Evolutionary conservation across 64 coral and sea anemone species (phyloP).

Genomic region (Montipora capricornis): DNA sequence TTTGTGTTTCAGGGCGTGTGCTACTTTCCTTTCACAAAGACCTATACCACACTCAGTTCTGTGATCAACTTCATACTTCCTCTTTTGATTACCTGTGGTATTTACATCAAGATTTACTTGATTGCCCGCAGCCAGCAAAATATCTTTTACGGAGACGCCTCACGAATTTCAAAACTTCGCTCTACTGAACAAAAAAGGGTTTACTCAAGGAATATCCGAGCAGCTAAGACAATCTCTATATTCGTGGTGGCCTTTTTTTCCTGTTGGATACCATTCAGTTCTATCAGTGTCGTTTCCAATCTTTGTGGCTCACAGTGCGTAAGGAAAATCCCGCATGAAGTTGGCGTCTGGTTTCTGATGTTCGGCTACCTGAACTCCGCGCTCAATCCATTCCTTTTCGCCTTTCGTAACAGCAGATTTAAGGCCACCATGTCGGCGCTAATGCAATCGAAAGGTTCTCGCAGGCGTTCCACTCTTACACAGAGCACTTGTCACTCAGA

Average conservation of each 20-base stretch:
- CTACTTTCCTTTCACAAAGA: conserved; percentile 52
- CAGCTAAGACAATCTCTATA: conserved; percentile 71
- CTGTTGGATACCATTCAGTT: conserved; percentile 59
- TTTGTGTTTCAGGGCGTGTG: conserved; percentile 21
- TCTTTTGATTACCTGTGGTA: conserved; percentile 62
- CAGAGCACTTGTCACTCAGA: conserved; percentile 1
- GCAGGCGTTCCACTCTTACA: conserved; percentile 6
- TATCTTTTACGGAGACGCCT: not conserved
- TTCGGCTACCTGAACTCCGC: conserved; percentile 75
- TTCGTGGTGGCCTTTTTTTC: conserved; percentile 60
- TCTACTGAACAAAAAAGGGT: conserved; percentile 28
- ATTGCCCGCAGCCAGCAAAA: conserved; percentile 57
- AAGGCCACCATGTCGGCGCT: not conserved
- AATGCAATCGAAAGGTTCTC: not conserved
- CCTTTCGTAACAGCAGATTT: conserved; percentile 35
- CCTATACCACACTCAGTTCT: conserved; percentile 64
- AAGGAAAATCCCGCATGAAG: conserved; percentile 1
- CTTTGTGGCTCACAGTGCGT: not conserved
- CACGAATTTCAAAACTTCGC: not conserved
- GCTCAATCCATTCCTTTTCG: conserved; percentile 73
- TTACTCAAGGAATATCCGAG: conserved; percentile 41
- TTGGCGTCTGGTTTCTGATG: conserved; percentile 24
- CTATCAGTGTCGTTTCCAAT: conserved; percentile 14
- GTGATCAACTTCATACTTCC: conserved; percentile 82
- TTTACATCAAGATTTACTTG: conserved; percentile 81